phyloP scores from a whole-genome alignment of 2,797 vertebrate species.

The Pagetopsis macropterus region DNA sequence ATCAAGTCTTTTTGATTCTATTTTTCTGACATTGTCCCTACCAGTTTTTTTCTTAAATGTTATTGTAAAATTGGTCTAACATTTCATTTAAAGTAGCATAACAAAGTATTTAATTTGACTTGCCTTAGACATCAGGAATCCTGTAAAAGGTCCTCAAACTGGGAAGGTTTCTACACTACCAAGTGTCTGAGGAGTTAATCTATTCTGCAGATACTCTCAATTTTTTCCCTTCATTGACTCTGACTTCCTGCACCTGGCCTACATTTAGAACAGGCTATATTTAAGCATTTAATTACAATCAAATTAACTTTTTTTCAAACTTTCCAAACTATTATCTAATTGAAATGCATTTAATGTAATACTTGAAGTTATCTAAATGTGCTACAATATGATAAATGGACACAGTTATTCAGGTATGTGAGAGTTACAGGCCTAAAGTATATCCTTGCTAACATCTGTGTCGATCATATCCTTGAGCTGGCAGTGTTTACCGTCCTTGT shows the following conservation, averaged over 20 bases:
- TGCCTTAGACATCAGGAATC: no score
- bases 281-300: background rate
- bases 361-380: slow-evolving; percentile 2
- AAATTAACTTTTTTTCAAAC: slow-evolving; percentile 4
- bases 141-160: background rate
- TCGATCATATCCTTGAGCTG: slow-evolving; percentile 52
- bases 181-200: background rate
- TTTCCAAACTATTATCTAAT: slow-evolving; percentile 8
- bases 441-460: slow-evolving; percentile 38
- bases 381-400: background rate
- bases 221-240: background rate
- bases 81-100: no score
- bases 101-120: no score
- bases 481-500: slow-evolving; percentile 41
- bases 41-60: no score
- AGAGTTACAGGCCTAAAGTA: background rate
- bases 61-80: no score
- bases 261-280: slow-evolving; percentile 3
- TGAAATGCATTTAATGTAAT: slow-evolving; percentile 16
- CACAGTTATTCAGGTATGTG: background rate
- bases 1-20: no score
- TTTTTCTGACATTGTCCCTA: no score
- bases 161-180: background rate
- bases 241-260: background rate
- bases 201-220: background rate